Evolutionary conservation across 2,797 vertebrate genomes (phyloP).

Genomic region (Kryptolebias ocellatus): DNA sequence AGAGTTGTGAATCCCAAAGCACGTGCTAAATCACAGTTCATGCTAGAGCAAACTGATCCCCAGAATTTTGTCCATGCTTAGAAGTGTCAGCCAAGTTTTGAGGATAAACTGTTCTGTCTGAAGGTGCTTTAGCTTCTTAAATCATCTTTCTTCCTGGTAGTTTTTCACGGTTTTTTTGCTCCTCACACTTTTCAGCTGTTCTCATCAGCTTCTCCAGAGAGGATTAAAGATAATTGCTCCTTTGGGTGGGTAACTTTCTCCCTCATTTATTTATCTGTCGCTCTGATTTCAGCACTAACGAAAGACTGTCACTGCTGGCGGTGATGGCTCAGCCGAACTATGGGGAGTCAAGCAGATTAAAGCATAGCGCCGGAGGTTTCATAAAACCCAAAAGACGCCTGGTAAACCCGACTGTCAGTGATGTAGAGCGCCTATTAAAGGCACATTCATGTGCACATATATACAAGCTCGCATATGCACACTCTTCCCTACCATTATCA

Average conservation of each 20-base stretch:
- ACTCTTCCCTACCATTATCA: constrained; percentile 42
- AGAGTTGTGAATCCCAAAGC: constrained; percentile 57
- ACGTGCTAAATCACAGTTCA: constrained; percentile 63
- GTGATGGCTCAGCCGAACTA: constrained; percentile 31
- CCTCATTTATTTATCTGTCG: constrained; percentile 40
- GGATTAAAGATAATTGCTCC: constrained; percentile 49
- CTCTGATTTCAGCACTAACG: constrained; percentile 46
- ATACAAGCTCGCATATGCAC: constrained; percentile 39
- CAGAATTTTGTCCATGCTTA: constrained; percentile 32
- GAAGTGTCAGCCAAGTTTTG: constrained; percentile 47
- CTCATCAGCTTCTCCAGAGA: constrained; percentile 30
- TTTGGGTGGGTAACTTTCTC: constrained; percentile 21
- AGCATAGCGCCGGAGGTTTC: constrained; percentile 34
- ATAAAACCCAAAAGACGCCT: constrained; percentile 45
- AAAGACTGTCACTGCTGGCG: constrained; percentile 27
- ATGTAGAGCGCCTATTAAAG: constrained; percentile 59
- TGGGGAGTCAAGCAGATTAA: constrained; percentile 54
- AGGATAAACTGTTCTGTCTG: constrained; percentile 59
- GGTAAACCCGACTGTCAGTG: constrained; percentile 51
- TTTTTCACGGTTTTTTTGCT: constrained; percentile 30
- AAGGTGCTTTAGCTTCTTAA: constrained; percentile 36
- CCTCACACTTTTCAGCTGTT: constrained; percentile 32
- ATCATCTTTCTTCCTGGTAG: constrained; percentile 31
- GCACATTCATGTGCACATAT: constrained; percentile 29
- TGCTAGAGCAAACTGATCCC: constrained; percentile 38